Conservation (phyloP, 2,113 vertebrate genomes). For the Pituophis catenifer region DNA sequence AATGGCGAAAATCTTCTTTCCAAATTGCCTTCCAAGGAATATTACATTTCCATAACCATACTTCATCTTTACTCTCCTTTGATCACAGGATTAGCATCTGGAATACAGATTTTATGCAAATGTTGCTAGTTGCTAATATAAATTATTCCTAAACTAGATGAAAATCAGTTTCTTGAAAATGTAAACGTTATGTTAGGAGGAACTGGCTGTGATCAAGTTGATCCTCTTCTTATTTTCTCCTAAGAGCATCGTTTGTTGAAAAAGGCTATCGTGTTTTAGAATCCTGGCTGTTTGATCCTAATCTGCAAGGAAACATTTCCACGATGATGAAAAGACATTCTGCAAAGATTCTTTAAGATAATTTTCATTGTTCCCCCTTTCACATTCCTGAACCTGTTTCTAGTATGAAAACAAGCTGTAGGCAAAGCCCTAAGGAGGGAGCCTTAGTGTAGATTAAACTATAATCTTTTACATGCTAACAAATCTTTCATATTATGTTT, state of each 20-base stretch:
- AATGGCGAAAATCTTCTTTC: not conserved
- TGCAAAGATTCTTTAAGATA: not conserved
- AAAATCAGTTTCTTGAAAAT: constrained; percentile 5
- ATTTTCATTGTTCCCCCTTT: not conserved
- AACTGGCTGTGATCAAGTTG: not conserved
- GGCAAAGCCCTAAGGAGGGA: not conserved
- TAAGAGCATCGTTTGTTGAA: not conserved
- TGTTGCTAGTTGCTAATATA: constrained; percentile 21
- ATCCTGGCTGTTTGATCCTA: not conserved
- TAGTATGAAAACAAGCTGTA: not conserved
- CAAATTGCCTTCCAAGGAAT: not conserved
- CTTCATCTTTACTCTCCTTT: not conserved
- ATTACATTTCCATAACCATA: not conserved
- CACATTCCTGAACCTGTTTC: not conserved
- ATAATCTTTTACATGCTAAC: constrained; percentile 29
- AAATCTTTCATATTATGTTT: constrained; percentile 49
- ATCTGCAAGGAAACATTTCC: not conserved
- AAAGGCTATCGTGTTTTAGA: not conserved
- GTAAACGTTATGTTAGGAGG: not conserved
- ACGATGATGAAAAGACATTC: not conserved
- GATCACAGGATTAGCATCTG: not conserved
- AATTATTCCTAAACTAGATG: constrained; percentile 18
- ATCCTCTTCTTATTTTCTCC: not conserved
- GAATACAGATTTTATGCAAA: not conserved
- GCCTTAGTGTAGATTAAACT: not conserved